These are phyloP conservation scores for Trichogramma dendrolimi DNA, from an alignment of 2,888 invertebrate species.

Conservation along the genomic window DNA sequence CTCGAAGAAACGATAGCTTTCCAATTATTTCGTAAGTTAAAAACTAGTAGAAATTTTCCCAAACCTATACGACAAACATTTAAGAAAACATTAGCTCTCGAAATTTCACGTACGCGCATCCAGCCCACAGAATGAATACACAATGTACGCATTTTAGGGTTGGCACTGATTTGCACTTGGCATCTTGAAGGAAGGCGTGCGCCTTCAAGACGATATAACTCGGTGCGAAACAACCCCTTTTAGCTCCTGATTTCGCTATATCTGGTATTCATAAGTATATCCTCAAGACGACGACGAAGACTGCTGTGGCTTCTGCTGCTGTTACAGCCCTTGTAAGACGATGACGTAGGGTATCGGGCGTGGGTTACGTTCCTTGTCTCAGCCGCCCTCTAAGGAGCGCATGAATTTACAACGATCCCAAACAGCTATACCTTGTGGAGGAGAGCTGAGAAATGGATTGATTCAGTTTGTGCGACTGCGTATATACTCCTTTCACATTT, in stretches of 20 bases:
- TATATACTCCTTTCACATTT: background rate
- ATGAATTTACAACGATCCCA: conserved; percentile 40
- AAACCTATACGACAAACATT: no score
- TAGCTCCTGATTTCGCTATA: conserved; percentile 33
- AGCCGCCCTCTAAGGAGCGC: conserved; percentile 21
- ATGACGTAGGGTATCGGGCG: conserved; percentile 8
- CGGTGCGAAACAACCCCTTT: conserved; percentile 35
- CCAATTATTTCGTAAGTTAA: no score
- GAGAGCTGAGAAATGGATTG: conserved; percentile 1
- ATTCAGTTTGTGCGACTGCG: background rate
- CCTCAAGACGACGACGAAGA: no score
- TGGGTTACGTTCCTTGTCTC: conserved; percentile 27
- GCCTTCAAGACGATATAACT: conserved; percentile 9
- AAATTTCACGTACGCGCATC: no score
- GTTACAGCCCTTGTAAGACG: no score
- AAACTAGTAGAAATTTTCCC: no score
- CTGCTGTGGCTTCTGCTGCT: no score
- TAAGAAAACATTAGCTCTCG: no score
- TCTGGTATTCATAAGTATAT: conserved; percentile 40
- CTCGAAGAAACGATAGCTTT: no score
- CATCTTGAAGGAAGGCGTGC: conserved; percentile 32
- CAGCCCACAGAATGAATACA: no score
- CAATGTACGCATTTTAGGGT: no score
- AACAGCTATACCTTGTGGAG: no score
- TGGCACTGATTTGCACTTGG: conserved; percentile 17